Evolutionary conservation across 2,888 invertebrate species (phyloP), one percentile per base, ranked within the genome.

Genomic region (Hirtodrosophila duncani): DNA sequence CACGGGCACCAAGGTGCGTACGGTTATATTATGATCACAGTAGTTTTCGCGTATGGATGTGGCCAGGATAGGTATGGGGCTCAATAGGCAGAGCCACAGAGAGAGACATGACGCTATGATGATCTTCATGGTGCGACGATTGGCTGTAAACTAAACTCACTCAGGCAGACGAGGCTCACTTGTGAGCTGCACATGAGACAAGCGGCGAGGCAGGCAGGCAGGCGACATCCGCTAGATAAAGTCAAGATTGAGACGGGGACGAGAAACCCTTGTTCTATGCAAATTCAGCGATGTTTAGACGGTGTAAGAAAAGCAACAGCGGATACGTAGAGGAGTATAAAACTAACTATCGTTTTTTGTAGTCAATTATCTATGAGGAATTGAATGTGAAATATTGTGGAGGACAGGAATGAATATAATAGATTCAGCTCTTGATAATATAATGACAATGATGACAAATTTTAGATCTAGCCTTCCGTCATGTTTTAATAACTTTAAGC

Each of bases 201-300:
- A 13, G 6, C 26, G 26, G 16, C 13, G 8, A 24, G 16, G 14
- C 30, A 21, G 31, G 30, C 39, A 9, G 29, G 39, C 48, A 48
- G 44, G 10, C 50, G 41, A 67, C 74, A 80, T 71, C 70, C 70
- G 70, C 49, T 60, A 70, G 71, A 70, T 62, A 66, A 62, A 33
- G 41, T 33, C 6, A 23, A 38, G 13, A n/a, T n/a, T n/a, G n/a
- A n/a, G n/a, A n/a, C n/a, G n/a, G n/a, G n/a, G n/a, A 24, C 24
- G 9, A n/a, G 6, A 30, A 53, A 59, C 62, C 53, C 66, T 60
- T 60, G 61, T 9, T 46, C 52, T 65, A 64, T 46, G 23, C 45
- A 6, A 10, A 29, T 21, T 4, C 27, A 6, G n/a, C n/a, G n/a
- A n/a, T n/a, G n/a, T n/a, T n/a, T n/a, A n/a, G n/a, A n/a, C n/a